Evolutionary conservation across 2,888 invertebrate species (phyloP), one percentile per base, ranked within the genome.

Genomic region (Dryococelus australis): DNA sequence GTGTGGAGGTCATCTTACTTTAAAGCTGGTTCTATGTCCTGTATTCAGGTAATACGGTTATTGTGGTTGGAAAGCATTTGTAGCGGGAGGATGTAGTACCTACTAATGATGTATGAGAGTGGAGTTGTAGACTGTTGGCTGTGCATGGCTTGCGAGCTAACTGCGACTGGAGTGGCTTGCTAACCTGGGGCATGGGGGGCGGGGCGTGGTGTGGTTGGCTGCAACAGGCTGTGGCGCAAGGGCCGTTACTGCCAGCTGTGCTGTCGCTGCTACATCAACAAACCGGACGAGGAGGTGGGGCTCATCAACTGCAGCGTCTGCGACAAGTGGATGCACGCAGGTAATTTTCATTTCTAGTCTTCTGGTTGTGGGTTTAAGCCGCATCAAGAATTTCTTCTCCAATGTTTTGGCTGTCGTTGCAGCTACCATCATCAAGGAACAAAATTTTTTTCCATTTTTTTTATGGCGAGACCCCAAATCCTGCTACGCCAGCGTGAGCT

Each of bases 201-300:
- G 65, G 65, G 65, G 65, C 65, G 10, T 24, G 85, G 79, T 78
- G 79, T 79, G 85, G 78, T 84, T 80, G 80, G 85, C 28, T 51
- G 28, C n/a, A 16, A 43, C 87, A 89, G 95, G 94, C 94, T 95
- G 92, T 95, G 95, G 94, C 94, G 95, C 93, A 95, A 95, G 93
- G 95, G 95, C 93, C 95, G 95, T 92, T 95, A 95, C 94, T 95
- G 95, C 93, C 95, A 95, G 91, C 94, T 95, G 92, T 95, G 95
- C 94, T 94, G 94, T 92, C 95, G 95, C 93, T 95, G 95, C 93
- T 95, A 95, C 94, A 94, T 88, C 86, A 89, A 89, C 88, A 94
- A 94, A 93, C 95, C 95, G 92, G 95, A 95, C 92, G 94, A 95
- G 94, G 95, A 95, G 90, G 91, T 91, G 90, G 92, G 91, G 90